Conservation (phyloP, 2,888 invertebrate species). For the Dynastes maya region DNA sequence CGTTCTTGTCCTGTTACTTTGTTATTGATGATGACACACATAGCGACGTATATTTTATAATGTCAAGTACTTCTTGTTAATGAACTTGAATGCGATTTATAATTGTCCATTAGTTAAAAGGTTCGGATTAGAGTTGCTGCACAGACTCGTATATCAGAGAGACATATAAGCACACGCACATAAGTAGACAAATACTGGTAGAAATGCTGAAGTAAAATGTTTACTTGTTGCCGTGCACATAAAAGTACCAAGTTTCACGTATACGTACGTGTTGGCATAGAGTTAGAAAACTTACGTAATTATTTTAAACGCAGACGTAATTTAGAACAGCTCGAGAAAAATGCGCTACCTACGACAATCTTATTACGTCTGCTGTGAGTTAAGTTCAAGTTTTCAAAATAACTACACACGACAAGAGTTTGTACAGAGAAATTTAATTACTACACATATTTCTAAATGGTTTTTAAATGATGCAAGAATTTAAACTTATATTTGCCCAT, state of each 20-base stretch:
- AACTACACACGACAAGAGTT: not conserved
- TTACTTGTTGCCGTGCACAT: constrained; percentile 26
- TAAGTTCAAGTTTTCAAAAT: not conserved
- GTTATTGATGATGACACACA: constrained; percentile 37
- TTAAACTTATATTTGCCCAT: no score
- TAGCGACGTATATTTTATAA: constrained; percentile 36
- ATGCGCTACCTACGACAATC: constrained; percentile 1
- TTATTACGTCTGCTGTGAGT: constrained; percentile 6
- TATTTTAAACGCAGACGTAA: constrained; percentile 12
- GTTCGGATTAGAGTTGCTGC: constrained; percentile 18
- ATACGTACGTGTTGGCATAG: not conserved
- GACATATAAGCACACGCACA: constrained; percentile 14
- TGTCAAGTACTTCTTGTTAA: constrained; percentile 42
- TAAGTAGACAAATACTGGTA: not conserved
- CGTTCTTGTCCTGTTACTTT: constrained; percentile 25
- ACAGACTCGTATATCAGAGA: constrained; percentile 24
- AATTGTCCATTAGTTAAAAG: constrained; percentile 41
- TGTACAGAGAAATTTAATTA: no score
- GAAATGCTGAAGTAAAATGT: constrained; percentile 14
- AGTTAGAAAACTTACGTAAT: constrained; percentile 18
- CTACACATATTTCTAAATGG: no score
- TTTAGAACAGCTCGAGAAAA: constrained; percentile 16
- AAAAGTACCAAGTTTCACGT: constrained; percentile 22
- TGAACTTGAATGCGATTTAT: constrained; percentile 35
- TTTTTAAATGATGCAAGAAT: no score